A percentile compares a stretch with the other conserved stretches of the same genome.
Conservation (phyloP, 2,888 invertebrate species). For the Drosophila lutescens region DNA sequence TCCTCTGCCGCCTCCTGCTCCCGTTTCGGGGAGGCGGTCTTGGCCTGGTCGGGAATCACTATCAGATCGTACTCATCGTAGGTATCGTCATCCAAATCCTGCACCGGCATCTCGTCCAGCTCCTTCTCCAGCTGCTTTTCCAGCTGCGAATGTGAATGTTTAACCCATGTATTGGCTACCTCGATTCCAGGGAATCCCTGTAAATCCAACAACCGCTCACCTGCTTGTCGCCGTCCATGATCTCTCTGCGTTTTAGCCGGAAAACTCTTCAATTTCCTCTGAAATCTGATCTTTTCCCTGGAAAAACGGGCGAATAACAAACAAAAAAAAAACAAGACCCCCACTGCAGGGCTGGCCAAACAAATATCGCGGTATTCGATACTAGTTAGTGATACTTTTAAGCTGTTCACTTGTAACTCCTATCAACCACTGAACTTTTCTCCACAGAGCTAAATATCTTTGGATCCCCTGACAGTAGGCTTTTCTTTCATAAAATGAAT, state of each 20-base stretch:
- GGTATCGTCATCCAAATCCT: constrained; percentile 1
- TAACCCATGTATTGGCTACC: neutral
- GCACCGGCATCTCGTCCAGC: constrained; percentile 9
- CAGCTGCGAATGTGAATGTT: neutral
- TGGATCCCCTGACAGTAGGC: no score
- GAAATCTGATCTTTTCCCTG: no score
- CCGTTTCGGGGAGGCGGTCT: neutral
- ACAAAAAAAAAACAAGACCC: neutral
- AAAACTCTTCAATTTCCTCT: neutral
- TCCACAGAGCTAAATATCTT: no score
- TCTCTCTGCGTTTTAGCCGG: neutral
- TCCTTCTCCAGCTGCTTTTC: constrained; percentile 10
- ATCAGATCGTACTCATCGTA: constrained; percentile 8
- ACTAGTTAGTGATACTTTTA: no score
- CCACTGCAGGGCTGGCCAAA: constrained; percentile 1
- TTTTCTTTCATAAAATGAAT: no score
- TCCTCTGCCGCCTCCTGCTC: neutral
- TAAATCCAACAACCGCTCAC: neutral
- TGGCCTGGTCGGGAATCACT: neutral
- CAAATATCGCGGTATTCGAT: neutral
- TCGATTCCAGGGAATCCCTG: neutral
- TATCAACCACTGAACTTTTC: neutral
- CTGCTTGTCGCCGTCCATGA: constrained; percentile 6
- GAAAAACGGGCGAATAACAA: neutral
- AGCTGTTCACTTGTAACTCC: neutral